Evolutionary conservation across 1,140 invertebrate genomes (phyloP).

Genomic region (Brachionus plicatilis): DNA sequence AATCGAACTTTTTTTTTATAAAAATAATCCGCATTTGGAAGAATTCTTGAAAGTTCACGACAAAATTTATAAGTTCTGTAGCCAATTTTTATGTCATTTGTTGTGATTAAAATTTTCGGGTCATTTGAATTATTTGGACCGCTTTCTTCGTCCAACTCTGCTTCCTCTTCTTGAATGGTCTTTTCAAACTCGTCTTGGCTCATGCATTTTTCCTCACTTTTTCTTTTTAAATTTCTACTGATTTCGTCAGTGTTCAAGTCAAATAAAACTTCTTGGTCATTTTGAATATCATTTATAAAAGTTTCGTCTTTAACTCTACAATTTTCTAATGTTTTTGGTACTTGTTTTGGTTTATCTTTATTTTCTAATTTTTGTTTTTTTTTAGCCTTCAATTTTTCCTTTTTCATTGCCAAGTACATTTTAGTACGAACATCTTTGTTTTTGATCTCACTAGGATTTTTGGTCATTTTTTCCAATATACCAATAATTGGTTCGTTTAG

Average conservation of each 20-base stretch:
- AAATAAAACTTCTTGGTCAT: slow-evolving; percentile 68
- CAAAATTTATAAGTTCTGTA: slow-evolving; percentile 85
- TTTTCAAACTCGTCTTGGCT: slow-evolving; percentile 20
- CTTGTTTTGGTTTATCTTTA: slow-evolving; percentile 62
- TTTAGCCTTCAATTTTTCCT: slow-evolving; percentile 46
- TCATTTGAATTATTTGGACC: slow-evolving; percentile 72
- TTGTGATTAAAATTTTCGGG: slow-evolving; percentile 91
- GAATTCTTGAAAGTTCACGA: slow-evolving; percentile 76
- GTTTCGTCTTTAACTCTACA: slow-evolving; percentile 86
- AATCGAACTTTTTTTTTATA: slow-evolving; percentile 76
- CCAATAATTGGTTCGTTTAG: no score
- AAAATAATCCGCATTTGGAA: slow-evolving; percentile 78
- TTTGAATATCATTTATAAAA: slow-evolving; percentile 63
- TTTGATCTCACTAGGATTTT: slow-evolving; percentile 19
- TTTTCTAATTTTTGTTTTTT: slow-evolving; percentile 47
- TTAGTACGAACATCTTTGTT: slow-evolving; percentile 36
- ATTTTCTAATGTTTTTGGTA: slow-evolving; percentile 86
- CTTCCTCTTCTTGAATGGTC: slow-evolving; percentile 55
- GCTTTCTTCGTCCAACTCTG: slow-evolving; percentile 81
- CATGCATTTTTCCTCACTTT: neutral
- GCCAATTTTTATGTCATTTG: slow-evolving; percentile 75
- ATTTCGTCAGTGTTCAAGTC: slow-evolving; percentile 37
- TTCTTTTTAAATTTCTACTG: slow-evolving; percentile 37
- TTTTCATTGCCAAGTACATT: slow-evolving; percentile 46
- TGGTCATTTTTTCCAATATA: neutral